Evolutionary conservation across 1,140 invertebrate species (phyloP), one percentile per base, ranked within the genome.

Genomic region (Lasioglossum baleicum): DNA sequence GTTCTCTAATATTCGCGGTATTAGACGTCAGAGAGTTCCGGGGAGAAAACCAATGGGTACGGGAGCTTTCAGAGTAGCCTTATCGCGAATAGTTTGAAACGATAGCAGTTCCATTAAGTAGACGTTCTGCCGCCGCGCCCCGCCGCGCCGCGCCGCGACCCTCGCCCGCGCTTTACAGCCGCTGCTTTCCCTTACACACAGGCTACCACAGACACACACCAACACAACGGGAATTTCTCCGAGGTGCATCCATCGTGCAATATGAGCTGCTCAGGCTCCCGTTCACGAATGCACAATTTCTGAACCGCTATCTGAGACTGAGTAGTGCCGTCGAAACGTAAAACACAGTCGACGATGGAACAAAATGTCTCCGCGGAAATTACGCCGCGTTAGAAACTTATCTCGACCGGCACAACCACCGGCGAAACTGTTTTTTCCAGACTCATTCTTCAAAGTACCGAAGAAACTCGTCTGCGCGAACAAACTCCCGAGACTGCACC

Each of bases 61-160:
- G 48, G 48, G 48, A 40, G 71, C 51, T 67, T 60, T 74, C 42
- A 20, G 20, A 48, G 51, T 66, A 73, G 35, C 71, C 26, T 42
- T 67, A 74, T 60, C 77, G 48, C 51, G 75, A 70, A 44, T 51
- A 70, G 51, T 66, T 64, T 13, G 67, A 26, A 53, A 78, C 68
- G 75, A 64, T 53, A 64, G 48, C 60, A 42, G 35, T 67, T 58
- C 51, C 53, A 66, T 80, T 80, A 77, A 77, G 26, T 70, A 77
- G 56, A 75, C 64, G 44, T 56, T 66, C 64, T 35, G 20, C 60
- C n/a, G 51, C 53, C 10, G 13, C 51, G 10, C 3, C 51, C 17
- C 51, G n/a, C n/a, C n/a, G n/a, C n/a, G n/a, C 51, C 1, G 8
- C 51, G 2, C 51, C 51, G 26, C n/a, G n/a, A n/a, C n/a, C 7